Conservation (phyloP, 2,888 invertebrate genomes). For the Erannis defoliaria region DNA sequence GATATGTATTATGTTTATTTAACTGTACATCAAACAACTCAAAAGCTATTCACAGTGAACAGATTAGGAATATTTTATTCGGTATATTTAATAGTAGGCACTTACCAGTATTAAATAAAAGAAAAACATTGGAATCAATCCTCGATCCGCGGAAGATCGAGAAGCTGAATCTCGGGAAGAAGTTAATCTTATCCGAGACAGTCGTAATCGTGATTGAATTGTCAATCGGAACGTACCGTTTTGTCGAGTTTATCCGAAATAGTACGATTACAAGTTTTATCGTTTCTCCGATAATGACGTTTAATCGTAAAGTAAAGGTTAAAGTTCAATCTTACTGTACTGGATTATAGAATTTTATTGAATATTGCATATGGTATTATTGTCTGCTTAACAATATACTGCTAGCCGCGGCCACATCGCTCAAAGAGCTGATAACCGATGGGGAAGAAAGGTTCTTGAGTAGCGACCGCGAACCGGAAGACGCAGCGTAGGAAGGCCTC, state of each 20-base stretch:
- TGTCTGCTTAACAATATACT: no score
- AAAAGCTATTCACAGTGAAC: no score
- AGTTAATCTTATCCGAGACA: slow-evolving; percentile 45
- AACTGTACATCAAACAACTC: no score
- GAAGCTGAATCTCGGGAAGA: slow-evolving; percentile 24
- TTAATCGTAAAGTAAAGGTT: slow-evolving; percentile 57
- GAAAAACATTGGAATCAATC: slow-evolving; percentile 15
- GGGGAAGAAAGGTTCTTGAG: no score
- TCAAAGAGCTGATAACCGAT: no score
- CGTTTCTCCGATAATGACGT: slow-evolving; percentile 63
- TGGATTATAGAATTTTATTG: neutral
- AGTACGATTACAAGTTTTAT: slow-evolving; percentile 57
- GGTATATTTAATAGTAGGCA: no score
- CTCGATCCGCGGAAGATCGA: slow-evolving; percentile 20
- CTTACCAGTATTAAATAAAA: slow-evolving; percentile 5
- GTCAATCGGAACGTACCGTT: slow-evolving; percentile 41
- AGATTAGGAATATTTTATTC: no score
- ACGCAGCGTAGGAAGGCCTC: no score
- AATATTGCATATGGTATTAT: no score
- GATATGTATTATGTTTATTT: no score
- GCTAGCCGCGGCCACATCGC: no score
- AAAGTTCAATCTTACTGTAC: slow-evolving; percentile 5
- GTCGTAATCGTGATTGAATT: slow-evolving; percentile 49
- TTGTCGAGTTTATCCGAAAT: slow-evolving; percentile 58
- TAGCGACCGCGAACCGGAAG: no score